These are phyloP conservation scores for Cryptoprocta ferox DNA, from an alignment of 2,797 vertebrate genomes.

Conservation along the genomic window DNA sequence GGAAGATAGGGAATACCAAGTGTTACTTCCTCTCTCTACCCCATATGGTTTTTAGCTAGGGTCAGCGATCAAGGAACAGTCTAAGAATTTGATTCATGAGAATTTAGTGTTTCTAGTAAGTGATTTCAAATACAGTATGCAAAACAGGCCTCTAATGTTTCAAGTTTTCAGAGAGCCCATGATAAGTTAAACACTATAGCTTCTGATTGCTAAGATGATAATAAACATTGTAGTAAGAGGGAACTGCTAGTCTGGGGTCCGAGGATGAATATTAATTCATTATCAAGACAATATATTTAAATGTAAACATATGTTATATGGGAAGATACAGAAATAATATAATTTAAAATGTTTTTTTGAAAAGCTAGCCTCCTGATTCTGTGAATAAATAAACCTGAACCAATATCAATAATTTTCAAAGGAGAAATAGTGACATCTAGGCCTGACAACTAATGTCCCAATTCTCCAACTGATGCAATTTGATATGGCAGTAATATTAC, in stretches of 20 bases:
- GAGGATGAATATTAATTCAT: neutral
- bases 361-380: neutral
- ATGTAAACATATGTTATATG: neutral
- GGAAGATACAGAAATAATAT: neutral
- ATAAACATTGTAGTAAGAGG: neutral
- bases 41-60: neutral
- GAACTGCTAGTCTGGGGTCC: neutral
- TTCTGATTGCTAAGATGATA: neutral
- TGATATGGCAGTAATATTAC: constrained; percentile 48
- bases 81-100: neutral
- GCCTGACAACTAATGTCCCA: constrained; percentile 8
- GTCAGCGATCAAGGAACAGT: neutral
- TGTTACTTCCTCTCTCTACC: neutral
- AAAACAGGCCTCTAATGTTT: neutral
- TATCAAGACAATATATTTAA: neutral
- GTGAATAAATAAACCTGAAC: constrained; percentile 46
- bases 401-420: constrained; percentile 51
- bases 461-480: constrained; percentile 17
- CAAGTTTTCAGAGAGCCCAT: neutral
- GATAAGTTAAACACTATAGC: neutral
- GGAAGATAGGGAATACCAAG: neutral
- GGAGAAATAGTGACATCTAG: neutral
- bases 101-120: neutral
- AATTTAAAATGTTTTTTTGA: neutral
- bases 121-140: neutral